A percentile compares a stretch with the other conserved stretches of the same genome.
These are phyloP conservation scores for Peromyscus attwateri DNA, from an alignment of 2,797 vertebrate genomes.

Conservation along the genomic window DNA sequence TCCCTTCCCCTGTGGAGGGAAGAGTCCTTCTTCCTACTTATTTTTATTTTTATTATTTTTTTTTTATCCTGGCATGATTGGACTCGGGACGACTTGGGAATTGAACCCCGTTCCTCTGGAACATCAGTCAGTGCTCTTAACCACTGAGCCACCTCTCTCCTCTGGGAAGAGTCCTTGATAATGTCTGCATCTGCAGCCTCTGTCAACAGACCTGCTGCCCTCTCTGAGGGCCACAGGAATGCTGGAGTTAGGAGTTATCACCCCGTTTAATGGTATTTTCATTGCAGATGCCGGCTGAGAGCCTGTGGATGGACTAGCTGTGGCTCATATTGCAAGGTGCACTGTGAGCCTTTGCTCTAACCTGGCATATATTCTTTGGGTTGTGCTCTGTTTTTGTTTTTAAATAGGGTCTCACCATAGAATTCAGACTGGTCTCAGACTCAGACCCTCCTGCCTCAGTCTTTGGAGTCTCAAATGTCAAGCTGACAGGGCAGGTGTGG, in stretches of 20 bases:
- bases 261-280: slow-evolving; percentile 73
- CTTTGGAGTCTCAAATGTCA: neutral
- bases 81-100: too few relatives aligned
- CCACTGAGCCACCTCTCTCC: too few relatives aligned
- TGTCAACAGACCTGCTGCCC: slow-evolving; percentile 57
- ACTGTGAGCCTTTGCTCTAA: neutral
- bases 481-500: neutral
- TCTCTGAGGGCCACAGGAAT: slow-evolving; percentile 73
- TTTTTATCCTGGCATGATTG: too few relatives aligned
- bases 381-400: neutral
- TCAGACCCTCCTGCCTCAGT: neutral
- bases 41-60: too few relatives aligned
- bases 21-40: slow-evolving; percentile 39
- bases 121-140: too few relatives aligned
- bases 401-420: neutral
- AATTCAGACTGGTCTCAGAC: neutral
- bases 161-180: slow-evolving; percentile 68
- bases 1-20: slow-evolving; percentile 41
- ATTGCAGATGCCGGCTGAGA: slow-evolving; percentile 27
- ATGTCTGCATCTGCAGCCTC: slow-evolving; percentile 54
- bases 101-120: too few relatives aligned
- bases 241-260: slow-evolving; percentile 61
- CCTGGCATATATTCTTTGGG: neutral
- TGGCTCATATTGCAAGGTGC: slow-evolving; percentile 53
- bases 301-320: slow-evolving; percentile 75